A percentile compares a stretch with the other conserved stretches of the same genome.
These are phyloP conservation scores for Sylvilagus floridanus DNA, from an alignment of 2,797 vertebrate genomes.

Conservation along the genomic window DNA sequence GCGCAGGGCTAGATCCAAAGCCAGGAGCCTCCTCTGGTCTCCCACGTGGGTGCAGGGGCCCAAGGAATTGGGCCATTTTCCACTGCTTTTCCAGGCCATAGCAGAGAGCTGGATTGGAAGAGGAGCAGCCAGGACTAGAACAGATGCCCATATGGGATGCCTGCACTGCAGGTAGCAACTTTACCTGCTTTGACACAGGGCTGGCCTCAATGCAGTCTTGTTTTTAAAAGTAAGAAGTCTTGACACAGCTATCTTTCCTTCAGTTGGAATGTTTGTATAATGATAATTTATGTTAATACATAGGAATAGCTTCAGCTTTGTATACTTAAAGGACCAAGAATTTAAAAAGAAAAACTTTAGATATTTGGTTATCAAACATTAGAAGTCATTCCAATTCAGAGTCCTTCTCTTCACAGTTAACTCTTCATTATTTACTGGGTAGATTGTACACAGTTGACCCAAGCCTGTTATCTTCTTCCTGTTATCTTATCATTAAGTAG, in stretches of 20 bases:
- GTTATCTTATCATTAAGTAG: not conserved
- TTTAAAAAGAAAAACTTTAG: not conserved
- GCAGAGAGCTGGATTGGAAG: too few species aligned
- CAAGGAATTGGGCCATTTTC: too few species aligned
- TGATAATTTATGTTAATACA: not conserved
- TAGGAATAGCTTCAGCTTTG: not conserved
- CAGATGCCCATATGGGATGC: too few species aligned
- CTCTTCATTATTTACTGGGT: not conserved
- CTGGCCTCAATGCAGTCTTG: too few species aligned
- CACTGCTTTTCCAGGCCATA: too few species aligned
- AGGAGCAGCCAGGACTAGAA: too few species aligned
- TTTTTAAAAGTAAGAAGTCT: not conserved
- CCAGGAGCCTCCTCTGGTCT: too few species aligned
- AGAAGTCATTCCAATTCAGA: not conserved
- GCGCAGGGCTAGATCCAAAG: too few species aligned
- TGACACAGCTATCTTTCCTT: not conserved
- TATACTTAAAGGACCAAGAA: not conserved
- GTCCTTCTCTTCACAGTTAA: not conserved
- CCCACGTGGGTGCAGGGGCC: too few species aligned
- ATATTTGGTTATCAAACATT: not conserved
- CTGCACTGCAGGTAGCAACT: too few species aligned
- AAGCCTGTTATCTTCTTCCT: not conserved
- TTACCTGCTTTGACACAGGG: too few species aligned
- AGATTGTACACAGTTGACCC: not conserved
- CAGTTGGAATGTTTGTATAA: not conserved